These are phyloP conservation scores for Matsumyia berberina DNA, from an alignment of 2,888 invertebrate genomes.

Conservation along the genomic window DNA sequence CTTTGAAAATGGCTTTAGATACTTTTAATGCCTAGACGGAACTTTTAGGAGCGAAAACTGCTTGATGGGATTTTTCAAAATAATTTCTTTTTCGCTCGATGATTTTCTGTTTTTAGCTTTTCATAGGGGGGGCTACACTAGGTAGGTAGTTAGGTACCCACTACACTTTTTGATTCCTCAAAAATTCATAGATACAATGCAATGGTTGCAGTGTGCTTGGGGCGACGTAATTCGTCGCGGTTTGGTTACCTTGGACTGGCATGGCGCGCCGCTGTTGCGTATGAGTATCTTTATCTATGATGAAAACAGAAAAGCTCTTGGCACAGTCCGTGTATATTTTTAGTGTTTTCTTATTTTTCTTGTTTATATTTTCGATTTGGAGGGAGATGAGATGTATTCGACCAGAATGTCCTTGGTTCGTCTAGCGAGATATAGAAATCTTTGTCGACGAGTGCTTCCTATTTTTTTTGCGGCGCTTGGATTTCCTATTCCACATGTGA, in stretches of 20 bases:
- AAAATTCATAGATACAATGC: conserved; percentile 36
- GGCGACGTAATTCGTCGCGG: conserved; percentile 57
- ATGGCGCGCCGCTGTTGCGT: conserved; percentile 51
- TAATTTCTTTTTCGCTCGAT: conserved; percentile 29
- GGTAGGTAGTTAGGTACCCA: no score
- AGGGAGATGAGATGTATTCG: conserved; percentile 23
- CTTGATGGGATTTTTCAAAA: conserved; percentile 12
- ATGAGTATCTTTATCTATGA: conserved; percentile 59
- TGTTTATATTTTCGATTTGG: conserved; percentile 19
- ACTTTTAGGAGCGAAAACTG: background rate
- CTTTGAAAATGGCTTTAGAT: conserved; percentile 36
- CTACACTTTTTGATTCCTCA: conserved; percentile 13
- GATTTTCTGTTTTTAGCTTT: background rate
- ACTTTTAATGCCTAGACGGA: background rate
- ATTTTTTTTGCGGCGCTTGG: background rate
- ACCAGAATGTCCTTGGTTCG: conserved; percentile 58
- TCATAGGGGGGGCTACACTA: background rate
- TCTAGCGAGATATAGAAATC: conserved; percentile 10
- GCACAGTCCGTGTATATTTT: conserved; percentile 14
- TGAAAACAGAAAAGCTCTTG: conserved; percentile 22
- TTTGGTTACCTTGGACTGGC: conserved; percentile 68
- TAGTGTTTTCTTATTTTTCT: background rate
- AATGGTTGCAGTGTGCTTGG: conserved; percentile 4
- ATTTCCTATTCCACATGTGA: conserved; percentile 9
- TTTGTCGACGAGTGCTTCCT: conserved; percentile 16